Percentiles rank a stretch among this genome's conserved stretches.
Evolutionary conservation across 2,113 vertebrate species (phyloP).

Genomic region (Helogale parvula): DNA sequence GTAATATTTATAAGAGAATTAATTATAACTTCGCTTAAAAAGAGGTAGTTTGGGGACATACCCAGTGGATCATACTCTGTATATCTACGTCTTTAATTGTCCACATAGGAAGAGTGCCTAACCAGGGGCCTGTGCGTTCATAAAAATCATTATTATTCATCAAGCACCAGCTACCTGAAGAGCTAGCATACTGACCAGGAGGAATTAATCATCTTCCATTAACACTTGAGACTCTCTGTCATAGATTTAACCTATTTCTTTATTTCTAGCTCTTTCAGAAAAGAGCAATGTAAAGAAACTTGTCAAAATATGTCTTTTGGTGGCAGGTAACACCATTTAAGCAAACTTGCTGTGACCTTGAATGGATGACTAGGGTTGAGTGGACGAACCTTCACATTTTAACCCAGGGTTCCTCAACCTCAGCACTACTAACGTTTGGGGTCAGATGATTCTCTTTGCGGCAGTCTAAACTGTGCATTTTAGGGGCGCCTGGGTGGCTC

Average conservation of each 20-base stretch:
- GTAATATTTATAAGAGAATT: constrained; percentile 9
- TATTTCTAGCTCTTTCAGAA: constrained; percentile 26
- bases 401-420: not conserved
- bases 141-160: not conserved
- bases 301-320: not conserved
- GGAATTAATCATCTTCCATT: not conserved
- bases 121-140: not conserved
- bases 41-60: not conserved
- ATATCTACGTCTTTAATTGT: not conserved
- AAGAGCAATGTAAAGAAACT: not conserved
- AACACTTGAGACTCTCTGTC: not conserved
- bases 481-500: too few species aligned
- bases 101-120: not conserved
- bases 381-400: not conserved
- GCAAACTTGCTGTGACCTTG: not conserved
- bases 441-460: not conserved
- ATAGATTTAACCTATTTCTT: not conserved
- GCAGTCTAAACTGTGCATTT: not conserved
- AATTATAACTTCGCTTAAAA: constrained; percentile 25
- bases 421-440: not conserved
- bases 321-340: not conserved
- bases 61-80: not conserved
- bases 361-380: not conserved
- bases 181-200: not conserved
- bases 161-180: not conserved